Percentiles rank a stretch among this genome's conserved stretches.
Evolutionary conservation across 1,140 invertebrate species (phyloP).

Genomic region (Dryas iulia): DNA sequence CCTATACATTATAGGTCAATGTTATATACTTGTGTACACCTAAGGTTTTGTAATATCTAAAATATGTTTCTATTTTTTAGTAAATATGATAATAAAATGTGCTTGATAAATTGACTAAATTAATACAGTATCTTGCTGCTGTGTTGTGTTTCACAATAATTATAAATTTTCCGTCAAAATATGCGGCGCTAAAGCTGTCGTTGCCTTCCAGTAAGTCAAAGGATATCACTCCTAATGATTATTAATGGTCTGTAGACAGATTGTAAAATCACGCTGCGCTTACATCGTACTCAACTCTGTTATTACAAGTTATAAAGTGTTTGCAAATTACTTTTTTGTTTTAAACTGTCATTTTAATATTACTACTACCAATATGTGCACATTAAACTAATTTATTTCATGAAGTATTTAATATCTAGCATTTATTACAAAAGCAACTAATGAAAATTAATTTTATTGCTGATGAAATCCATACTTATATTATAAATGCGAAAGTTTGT

Average conservation of each 20-base stretch:
- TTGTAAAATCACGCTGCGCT: slow-evolving; percentile 52
- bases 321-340: slow-evolving; percentile 18
- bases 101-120: neutral
- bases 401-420: neutral
- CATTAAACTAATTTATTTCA: neutral
- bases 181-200: slow-evolving; percentile 43
- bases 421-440: neutral
- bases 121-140: slow-evolving; percentile 37
- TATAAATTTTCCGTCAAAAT: slow-evolving; percentile 74
- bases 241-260: slow-evolving; percentile 65
- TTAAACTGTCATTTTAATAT: neutral
- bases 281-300: slow-evolving; percentile 25
- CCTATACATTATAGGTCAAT: too few relatives aligned
- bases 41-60: too few relatives aligned
- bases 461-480: too few relatives aligned
- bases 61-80: too few relatives aligned
- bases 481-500: too few relatives aligned
- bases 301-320: slow-evolving; percentile 21
- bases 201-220: slow-evolving; percentile 46
- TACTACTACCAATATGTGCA: neutral
- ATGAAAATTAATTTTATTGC: neutral
- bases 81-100: too few relatives aligned
- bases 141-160: slow-evolving; percentile 55
- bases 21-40: too few relatives aligned
- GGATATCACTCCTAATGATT: slow-evolving; percentile 70